A percentile compares a stretch with the other conserved stretches of the same genome.
phyloP scores from a whole-genome alignment of 2,113 vertebrate genomes.

The Cryptomyrus ogoouensis region DNA sequence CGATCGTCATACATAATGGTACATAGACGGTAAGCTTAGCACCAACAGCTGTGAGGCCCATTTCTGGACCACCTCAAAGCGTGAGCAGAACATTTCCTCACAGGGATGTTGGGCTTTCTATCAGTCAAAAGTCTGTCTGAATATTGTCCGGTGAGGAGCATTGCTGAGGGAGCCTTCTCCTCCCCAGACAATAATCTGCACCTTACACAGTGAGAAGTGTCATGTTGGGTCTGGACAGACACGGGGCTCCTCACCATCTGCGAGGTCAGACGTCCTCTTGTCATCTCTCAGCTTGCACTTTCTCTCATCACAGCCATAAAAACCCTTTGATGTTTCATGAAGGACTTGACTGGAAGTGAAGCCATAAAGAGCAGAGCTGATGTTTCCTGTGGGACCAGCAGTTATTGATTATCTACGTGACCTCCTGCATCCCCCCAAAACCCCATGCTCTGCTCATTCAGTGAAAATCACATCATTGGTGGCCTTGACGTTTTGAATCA shows the following conservation, averaged over 20 bases:
- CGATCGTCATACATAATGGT: not conserved
- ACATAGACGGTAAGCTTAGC: not conserved
- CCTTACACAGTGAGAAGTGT: not conserved
- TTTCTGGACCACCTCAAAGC: not conserved
- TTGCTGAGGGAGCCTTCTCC: not conserved
- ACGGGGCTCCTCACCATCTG: not conserved
- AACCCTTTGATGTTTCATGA: constrained; percentile 47
- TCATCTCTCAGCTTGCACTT: not conserved
- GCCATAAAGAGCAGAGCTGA: constrained; percentile 38
- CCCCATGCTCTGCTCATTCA: not conserved
- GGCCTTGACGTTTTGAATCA: not conserved
- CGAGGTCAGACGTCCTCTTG: not conserved
- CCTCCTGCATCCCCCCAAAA: constrained; percentile 20
- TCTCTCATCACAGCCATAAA: constrained; percentile 35
- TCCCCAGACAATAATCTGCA: not conserved
- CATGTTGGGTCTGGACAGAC: not conserved
- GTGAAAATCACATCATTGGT: not conserved
- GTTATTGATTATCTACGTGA: constrained; percentile 32
- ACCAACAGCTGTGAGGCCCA: not conserved
- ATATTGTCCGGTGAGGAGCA: not conserved
- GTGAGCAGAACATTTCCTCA: not conserved
- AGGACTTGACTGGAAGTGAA: constrained; percentile 28
- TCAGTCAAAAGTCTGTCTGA: not conserved
- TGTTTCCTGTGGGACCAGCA: constrained; percentile 43
- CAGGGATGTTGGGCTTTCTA: not conserved